Conservation (phyloP, 2,797 vertebrate genomes). For the Bryconaethiops microstoma region DNA sequence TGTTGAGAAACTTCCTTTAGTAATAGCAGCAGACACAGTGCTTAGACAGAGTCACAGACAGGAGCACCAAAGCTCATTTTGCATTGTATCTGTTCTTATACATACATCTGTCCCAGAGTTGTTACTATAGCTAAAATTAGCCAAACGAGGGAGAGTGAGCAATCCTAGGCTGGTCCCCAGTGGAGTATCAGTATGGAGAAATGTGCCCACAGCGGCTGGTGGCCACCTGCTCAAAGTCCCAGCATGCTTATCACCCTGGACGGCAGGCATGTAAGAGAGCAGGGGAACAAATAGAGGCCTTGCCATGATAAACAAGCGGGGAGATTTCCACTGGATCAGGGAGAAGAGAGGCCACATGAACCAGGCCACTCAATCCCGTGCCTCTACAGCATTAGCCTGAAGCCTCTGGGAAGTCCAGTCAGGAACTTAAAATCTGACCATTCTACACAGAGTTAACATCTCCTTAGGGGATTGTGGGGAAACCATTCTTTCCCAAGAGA, state of each 20-base stretch:
- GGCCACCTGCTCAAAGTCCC: slow-evolving; percentile 79
- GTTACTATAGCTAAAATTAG: slow-evolving; percentile 4
- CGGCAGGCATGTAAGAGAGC: slow-evolving; percentile 38
- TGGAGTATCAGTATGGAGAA: slow-evolving; percentile 39
- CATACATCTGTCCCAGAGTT: not conserved
- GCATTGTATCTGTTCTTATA: not conserved
- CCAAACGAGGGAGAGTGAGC: not conserved
- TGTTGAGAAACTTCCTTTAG: too few relatives aligned
- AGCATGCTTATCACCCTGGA: slow-evolving; percentile 72
- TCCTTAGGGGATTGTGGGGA: slow-evolving; percentile 16
- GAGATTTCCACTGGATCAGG: slow-evolving; percentile 61
- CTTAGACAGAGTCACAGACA: too few relatives aligned
- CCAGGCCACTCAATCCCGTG: slow-evolving; percentile 10
- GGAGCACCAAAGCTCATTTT: not conserved
- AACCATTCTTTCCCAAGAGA: not conserved
- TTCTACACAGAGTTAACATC: slow-evolving; percentile 25
- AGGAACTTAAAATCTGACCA: slow-evolving; percentile 22
- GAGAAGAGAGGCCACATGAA: slow-evolving; percentile 46
- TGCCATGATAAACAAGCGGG: slow-evolving; percentile 61
- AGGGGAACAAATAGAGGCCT: slow-evolving; percentile 59
- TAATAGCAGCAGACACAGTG: too few relatives aligned
- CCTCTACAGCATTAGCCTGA: slow-evolving; percentile 11
- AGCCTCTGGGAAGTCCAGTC: slow-evolving; percentile 6
- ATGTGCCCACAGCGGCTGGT: slow-evolving; percentile 44
- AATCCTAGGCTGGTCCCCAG: slow-evolving; percentile 20